These are phyloP conservation scores for Lepus oiostolus DNA, from an alignment of 2,797 vertebrate species.

Conservation along the genomic window DNA sequence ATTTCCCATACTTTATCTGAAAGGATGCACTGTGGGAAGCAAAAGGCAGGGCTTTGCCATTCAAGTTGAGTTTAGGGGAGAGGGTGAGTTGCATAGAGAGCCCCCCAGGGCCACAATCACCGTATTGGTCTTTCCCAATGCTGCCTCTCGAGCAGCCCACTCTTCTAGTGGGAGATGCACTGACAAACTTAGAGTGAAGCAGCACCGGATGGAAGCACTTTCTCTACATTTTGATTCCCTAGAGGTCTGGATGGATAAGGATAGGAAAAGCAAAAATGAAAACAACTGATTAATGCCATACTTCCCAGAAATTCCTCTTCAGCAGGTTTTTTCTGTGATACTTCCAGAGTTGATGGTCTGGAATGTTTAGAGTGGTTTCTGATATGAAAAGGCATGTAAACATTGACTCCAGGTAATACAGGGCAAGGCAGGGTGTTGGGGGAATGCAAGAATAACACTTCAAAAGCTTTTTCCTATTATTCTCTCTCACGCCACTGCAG, in stretches of 20 bases:
- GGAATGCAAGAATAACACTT: not conserved
- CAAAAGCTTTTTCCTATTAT: not conserved
- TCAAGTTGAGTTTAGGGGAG: not conserved
- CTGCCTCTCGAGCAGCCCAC: not conserved
- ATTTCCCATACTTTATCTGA: not conserved
- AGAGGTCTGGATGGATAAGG: not conserved
- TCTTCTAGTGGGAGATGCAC: not conserved
- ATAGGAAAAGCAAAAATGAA: not conserved
- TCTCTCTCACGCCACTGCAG: not conserved
- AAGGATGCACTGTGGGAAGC: not conserved
- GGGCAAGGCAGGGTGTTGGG: not conserved
- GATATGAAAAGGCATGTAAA: not conserved
- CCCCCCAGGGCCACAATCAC: not conserved
- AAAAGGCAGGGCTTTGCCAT: not conserved
- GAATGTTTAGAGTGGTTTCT: not conserved
- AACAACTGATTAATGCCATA: not conserved
- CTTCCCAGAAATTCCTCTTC: constrained; percentile 7
- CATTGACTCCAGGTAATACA: not conserved
- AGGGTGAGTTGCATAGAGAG: not conserved
- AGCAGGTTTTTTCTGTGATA: not conserved
- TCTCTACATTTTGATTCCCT: not conserved
- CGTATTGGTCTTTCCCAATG: not conserved
- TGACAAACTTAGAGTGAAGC: not conserved
- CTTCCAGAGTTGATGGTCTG: not conserved
- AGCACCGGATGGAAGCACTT: not conserved